Percentiles rank a stretch among this genome's conserved stretches.
These are phyloP conservation scores for Lepus timidus DNA, from an alignment of 2,113 vertebrate species.

Conservation along the genomic window DNA sequence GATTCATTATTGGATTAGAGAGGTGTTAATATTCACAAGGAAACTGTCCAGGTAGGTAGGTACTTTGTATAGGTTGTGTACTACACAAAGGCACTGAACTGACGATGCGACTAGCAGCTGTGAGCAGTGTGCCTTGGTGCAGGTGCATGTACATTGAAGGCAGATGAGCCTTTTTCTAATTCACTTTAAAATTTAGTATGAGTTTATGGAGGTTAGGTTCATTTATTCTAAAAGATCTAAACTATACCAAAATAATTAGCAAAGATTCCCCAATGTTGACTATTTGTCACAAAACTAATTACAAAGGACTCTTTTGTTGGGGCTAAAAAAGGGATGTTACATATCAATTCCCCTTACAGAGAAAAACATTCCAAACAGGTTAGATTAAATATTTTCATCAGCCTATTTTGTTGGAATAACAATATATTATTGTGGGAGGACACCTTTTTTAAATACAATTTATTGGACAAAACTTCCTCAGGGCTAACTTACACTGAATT, in stretches of 20 bases:
- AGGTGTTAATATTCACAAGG: neutral
- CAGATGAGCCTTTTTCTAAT: neutral
- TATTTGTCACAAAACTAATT: slow-evolving; percentile 9
- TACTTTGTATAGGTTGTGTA: neutral
- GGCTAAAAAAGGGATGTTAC: neutral
- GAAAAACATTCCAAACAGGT: neutral
- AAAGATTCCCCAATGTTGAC: neutral
- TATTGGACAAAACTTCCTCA: slow-evolving; percentile 32
- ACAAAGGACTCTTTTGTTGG: neutral
- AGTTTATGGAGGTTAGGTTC: neutral
- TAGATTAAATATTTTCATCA: slow-evolving; percentile 8
- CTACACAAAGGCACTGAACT: neutral
- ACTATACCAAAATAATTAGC: neutral
- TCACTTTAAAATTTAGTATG: neutral
- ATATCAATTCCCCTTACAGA: neutral
- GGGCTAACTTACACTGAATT: slow-evolving; percentile 1
- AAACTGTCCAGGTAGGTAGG: neutral
- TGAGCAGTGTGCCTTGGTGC: neutral
- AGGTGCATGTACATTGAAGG: neutral
- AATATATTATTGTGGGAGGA: neutral
- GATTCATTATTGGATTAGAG: neutral
- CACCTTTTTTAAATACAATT: slow-evolving; percentile 25
- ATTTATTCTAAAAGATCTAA: neutral
- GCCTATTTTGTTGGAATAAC: neutral
- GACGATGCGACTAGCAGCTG: neutral